phyloP scores from a whole-genome alignment of 92 coral and sea anemone species.

The Epizoanthus rinbou region DNA sequence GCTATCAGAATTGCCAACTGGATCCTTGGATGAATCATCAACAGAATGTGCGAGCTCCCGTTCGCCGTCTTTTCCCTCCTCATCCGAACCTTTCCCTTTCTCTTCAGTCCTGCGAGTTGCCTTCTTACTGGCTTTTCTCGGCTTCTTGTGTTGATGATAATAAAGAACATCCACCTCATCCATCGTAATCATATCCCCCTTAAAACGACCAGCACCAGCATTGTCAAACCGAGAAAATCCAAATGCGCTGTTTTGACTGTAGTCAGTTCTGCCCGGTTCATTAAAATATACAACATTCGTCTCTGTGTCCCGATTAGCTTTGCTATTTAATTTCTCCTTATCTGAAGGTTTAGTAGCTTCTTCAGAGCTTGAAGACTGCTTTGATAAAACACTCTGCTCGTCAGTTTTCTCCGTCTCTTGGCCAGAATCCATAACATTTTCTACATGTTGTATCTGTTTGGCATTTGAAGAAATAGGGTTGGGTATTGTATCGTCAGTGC shows the following conservation, averaged over 20 bases:
- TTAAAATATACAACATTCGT: constrained; percentile 1
- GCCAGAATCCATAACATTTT: neutral
- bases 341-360: neutral
- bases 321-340: neutral
- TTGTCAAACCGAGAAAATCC: constrained; percentile 6
- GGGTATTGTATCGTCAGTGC: neutral
- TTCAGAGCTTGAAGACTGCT: neutral
- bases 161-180: constrained; percentile 56
- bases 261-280: neutral
- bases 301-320: constrained; percentile 2
- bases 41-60: neutral
- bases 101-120: neutral
- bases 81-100: neutral
- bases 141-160: constrained; percentile 43
- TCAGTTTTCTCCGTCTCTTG: neutral
- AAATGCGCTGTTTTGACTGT: neutral
- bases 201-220: neutral
- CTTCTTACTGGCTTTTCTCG: constrained; percentile 21
- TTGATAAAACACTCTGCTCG: neutral
- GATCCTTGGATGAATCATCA: neutral
- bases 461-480: neutral
- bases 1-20: neutral
- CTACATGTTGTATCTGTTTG: neutral
- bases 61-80: neutral
- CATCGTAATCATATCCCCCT: constrained; percentile 39